A percentile compares a stretch with the other conserved stretches of the same genome.
phyloP scores from a whole-genome alignment of 1,140 invertebrate genomes.

The Heterodera schachtii region DNA sequence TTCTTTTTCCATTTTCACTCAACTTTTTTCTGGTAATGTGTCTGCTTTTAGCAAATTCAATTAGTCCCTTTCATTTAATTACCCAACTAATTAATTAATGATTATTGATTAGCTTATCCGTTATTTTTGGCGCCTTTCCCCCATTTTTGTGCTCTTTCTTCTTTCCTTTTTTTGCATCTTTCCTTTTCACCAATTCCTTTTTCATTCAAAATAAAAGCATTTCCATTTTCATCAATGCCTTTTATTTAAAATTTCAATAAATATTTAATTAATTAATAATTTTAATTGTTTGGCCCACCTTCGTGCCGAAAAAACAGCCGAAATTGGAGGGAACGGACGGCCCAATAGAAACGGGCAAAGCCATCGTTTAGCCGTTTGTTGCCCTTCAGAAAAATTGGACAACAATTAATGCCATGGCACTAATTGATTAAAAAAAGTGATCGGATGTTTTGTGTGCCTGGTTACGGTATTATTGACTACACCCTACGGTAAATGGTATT shows the following conservation, averaged over 20 bases:
- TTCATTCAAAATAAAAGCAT: neutral
- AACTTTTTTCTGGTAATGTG: too few species aligned
- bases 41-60: too few species aligned
- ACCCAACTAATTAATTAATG: too few species aligned
- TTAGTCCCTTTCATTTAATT: too few species aligned
- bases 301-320: conserved; percentile 24
- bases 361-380: conserved; percentile 16
- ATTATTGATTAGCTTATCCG: too few species aligned
- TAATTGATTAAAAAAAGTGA: too few species aligned
- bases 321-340: conserved; percentile 21
- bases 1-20: too few species aligned
- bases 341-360: conserved; percentile 25
- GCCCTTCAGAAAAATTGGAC: neutral
- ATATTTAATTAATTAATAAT: neutral
- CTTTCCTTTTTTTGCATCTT: conserved; percentile 13
- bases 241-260: neutral
- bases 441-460: too few species aligned
- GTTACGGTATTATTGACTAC: too few species aligned
- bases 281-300: conserved; percentile 13
- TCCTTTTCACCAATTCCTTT: conserved; percentile 15
- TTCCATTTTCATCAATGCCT: neutral
- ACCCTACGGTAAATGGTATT: too few species aligned
- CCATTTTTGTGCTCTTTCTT: neutral
- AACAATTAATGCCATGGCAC: too few species aligned
- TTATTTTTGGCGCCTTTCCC: too few species aligned